A percentile compares a stretch with the other conserved stretches of the same genome.
phyloP scores from a whole-genome alignment of 2,888 invertebrate species.

The Ophion ellenae region DNA sequence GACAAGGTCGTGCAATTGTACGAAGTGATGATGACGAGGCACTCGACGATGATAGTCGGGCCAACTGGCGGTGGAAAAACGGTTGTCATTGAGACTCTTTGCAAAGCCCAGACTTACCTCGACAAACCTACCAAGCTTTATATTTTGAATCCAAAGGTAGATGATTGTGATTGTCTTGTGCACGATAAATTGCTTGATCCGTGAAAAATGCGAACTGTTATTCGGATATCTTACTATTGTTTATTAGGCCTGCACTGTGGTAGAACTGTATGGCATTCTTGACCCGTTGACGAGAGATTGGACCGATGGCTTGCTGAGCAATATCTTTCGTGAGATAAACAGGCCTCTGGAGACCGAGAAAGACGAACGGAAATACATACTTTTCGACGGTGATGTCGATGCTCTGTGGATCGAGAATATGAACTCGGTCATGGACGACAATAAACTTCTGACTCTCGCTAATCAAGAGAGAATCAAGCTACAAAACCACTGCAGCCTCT shows the following conservation, averaged over 20 bases:
- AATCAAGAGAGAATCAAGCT: constrained; percentile 95
- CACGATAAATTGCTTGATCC: not conserved
- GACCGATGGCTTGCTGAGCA: constrained; percentile 96
- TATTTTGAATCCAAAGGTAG: constrained; percentile 94
- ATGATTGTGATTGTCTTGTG: not conserved
- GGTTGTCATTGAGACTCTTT: constrained; percentile 91
- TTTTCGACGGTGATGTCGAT: constrained; percentile 97
- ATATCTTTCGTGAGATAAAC: constrained; percentile 96
- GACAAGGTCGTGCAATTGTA: constrained; percentile 96
- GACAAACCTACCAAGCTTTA: constrained; percentile 92
- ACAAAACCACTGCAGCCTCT: constrained; percentile 91
- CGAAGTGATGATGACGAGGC: constrained; percentile 97
- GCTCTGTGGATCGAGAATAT: constrained; percentile 98
- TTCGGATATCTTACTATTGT: not conserved
- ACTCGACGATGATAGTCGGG: constrained; percentile 96
- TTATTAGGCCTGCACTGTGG: constrained; percentile 91
- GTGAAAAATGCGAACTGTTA: not conserved
- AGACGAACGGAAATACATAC: constrained; percentile 91
- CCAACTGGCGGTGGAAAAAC: constrained; percentile 97
- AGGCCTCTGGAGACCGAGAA: constrained; percentile 86
- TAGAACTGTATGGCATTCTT: constrained; percentile 94
- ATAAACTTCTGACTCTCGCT: constrained; percentile 93
- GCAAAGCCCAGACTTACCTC: constrained; percentile 91
- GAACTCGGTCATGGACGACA: constrained; percentile 99
- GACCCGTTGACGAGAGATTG: constrained; percentile 95